Base-by-base conservation (phyloP, 2,888 invertebrate genomes). In the Nomada hirtipes region DNA sequence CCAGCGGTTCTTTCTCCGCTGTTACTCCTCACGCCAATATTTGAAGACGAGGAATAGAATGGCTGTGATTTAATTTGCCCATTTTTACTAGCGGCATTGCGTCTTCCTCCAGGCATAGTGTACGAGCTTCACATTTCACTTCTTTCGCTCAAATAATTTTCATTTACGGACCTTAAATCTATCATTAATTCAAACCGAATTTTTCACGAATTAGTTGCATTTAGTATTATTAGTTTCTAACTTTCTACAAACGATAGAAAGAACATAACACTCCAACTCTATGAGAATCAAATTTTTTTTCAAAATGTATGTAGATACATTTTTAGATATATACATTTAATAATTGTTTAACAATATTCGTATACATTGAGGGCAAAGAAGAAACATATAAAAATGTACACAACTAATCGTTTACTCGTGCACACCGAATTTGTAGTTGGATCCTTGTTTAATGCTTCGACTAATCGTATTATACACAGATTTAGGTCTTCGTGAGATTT, bases 61-160 rank as follows among this genome's bases (percentile, higher is more conserved):
- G 89, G 76, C 94, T 95, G 95, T 93, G 95, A 93, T 94, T 90
- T 86, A 42, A 82, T 77, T n/a, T 89, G 77, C 44, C 86, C 87
- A 76, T 88, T 90, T 53, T 92, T 90, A 81, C 89, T 90, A 70
- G 92, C 89, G 74, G 91, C 90, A 86, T 92, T 93, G 79, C 92
- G 90, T 81, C 92, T 89, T 86, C 93, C 93, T 70, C 93, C 90
- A 75, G 93, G 93, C 93, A 94, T 93, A 69, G 64, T 95, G 79
- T n/a, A 36, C 20, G 10, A 70, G 7, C 53, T 80, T 64, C 26
- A 79, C 75, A 79, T 83, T 69, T 76, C 80, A 60, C 18, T 47
- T 64, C 10, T 7, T 71, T 64, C 36, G 15, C 42, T 29, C 18
- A 55, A 72, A 29, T 65, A 20, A 59, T 36, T 29, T 44, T 0